Conservation (phyloP, 2,797 vertebrate genomes). For the Myripristis murdjan region DNA sequence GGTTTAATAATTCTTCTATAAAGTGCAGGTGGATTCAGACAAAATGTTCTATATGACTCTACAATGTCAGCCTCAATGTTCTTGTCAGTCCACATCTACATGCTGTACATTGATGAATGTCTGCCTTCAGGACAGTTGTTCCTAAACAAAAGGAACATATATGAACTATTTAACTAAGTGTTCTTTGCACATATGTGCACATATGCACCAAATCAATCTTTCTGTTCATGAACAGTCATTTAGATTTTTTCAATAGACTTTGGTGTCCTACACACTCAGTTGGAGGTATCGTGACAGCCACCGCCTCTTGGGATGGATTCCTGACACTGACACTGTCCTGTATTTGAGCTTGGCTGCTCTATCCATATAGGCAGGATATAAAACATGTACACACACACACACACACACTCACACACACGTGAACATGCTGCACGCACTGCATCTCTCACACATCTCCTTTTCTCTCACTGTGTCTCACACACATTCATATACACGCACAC, state of each 20-base stretch:
- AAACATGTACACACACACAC: constrained; percentile 42
- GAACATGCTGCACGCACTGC: constrained; percentile 50
- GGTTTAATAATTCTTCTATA: background rate
- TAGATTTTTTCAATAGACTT: constrained; percentile 14
- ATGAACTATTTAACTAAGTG: constrained; percentile 7
- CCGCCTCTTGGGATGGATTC: background rate
- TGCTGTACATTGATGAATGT: background rate
- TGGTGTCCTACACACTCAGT: constrained; percentile 9
- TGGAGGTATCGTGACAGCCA: constrained; percentile 27
- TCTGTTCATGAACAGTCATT: constrained; percentile 25
- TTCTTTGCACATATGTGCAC: background rate
- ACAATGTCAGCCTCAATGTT: background rate
- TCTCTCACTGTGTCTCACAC: constrained; percentile 45
- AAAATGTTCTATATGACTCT: background rate
- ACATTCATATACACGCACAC: constrained; percentile 32
- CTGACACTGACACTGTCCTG: constrained; percentile 12
- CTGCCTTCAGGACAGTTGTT: constrained; percentile 20
- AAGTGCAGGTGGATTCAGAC: constrained; percentile 18
- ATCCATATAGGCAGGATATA: constrained; percentile 31
- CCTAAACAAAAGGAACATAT: too few relatives aligned
- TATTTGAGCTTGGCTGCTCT: constrained; percentile 18
- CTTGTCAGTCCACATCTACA: too few relatives aligned
- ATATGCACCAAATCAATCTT: constrained; percentile 28
- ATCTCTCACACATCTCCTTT: constrained; percentile 60
- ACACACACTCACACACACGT: too few relatives aligned